phyloP scores from a whole-genome alignment of 2,113 vertebrate genomes.

The Clinocottus analis region DNA sequence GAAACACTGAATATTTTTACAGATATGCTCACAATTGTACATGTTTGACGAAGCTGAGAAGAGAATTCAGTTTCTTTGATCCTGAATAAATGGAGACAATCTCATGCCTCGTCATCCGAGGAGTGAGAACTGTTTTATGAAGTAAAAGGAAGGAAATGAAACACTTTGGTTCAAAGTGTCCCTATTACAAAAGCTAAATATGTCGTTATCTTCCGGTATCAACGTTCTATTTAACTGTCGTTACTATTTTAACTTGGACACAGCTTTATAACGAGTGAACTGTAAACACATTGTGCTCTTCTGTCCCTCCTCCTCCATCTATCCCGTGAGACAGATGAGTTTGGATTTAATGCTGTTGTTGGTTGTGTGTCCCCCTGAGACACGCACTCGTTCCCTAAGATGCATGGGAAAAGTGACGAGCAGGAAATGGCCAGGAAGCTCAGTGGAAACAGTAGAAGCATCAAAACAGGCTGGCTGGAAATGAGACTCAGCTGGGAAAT shows the following conservation, averaged over 20 bases:
- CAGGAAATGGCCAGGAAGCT: constrained; percentile 52
- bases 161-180: background rate
- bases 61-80: background rate
- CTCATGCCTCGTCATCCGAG: background rate
- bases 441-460: constrained; percentile 39
- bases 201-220: background rate
- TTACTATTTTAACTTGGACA: background rate
- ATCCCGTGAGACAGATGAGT: constrained; percentile 1
- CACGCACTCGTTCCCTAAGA: constrained; percentile 14
- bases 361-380: background rate
- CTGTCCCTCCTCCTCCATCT: background rate
- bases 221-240: background rate
- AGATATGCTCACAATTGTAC: background rate
- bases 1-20: background rate
- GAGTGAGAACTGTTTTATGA: background rate
- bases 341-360: constrained; percentile 19
- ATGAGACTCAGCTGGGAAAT: background rate
- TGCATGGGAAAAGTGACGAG: constrained; percentile 63
- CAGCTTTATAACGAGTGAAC: background rate
- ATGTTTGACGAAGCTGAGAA: background rate
- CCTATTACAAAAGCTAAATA: background rate
- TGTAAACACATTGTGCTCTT: background rate
- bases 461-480: constrained; percentile 24
- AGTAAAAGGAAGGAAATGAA: background rate
- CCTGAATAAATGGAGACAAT: background rate